These are phyloP conservation scores for Alloplasta piceator DNA, from an alignment of 2,888 invertebrate genomes.

Conservation along the genomic window DNA sequence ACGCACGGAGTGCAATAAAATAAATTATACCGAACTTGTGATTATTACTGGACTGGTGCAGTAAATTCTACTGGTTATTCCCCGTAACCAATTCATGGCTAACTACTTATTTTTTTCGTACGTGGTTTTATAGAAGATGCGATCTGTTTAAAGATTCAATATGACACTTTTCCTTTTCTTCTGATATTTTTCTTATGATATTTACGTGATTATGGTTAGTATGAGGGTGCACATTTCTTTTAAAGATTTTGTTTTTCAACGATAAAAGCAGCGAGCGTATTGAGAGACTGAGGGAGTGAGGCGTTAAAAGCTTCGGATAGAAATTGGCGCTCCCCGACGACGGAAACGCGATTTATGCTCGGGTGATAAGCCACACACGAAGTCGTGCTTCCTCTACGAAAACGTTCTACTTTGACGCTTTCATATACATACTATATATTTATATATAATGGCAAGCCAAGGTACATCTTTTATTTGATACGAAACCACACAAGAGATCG, in stretches of 20 bases:
- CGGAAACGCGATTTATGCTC: slow-evolving; percentile 54
- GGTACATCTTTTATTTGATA: slow-evolving; percentile 61
- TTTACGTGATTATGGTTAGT: slow-evolving; percentile 28
- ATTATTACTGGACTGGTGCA: too few species aligned
- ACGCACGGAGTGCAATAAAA: too few species aligned
- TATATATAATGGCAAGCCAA: slow-evolving; percentile 6
- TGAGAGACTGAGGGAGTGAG: slow-evolving; percentile 16
- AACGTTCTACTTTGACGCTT: slow-evolving; percentile 37
- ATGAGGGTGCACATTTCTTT: slow-evolving; percentile 2
- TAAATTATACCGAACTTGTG: too few species aligned
- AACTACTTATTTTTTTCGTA: too few species aligned
- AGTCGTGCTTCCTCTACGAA: slow-evolving; percentile 34
- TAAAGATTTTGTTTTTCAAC: slow-evolving; percentile 32
- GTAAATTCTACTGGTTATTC: too few species aligned
- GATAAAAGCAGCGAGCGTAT: slow-evolving; percentile 20
- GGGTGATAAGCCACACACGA: slow-evolving; percentile 47
- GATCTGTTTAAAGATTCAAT: slow-evolving; percentile 18
- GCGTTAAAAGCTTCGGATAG: slow-evolving; percentile 55
- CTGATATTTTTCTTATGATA: background rate
- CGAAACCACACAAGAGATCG: slow-evolving; percentile 39
- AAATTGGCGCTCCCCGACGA: slow-evolving; percentile 42
- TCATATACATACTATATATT: background rate
- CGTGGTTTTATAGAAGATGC: too few species aligned
- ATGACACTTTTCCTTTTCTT: too few species aligned
- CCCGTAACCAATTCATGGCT: too few species aligned